Evolutionary conservation across 2,113 vertebrate genomes (phyloP), one percentile per base, ranked within the genome.

Genomic region (Epinephelus lanceolatus): DNA sequence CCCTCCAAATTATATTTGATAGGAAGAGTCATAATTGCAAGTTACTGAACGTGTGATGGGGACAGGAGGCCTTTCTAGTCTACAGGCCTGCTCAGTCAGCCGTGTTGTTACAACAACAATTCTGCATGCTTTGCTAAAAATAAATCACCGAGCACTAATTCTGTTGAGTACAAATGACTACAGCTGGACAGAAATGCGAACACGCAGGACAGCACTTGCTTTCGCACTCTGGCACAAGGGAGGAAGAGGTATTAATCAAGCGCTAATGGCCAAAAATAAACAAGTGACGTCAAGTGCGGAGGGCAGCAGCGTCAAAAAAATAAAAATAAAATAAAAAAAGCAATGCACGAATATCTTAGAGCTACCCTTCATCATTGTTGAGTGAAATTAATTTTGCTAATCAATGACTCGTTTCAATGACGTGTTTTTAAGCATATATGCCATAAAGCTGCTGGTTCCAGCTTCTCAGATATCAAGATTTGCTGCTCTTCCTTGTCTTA

Each of bases 121-220:
- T 23, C 78, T 59, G 71, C 79, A 56, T 71, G 23, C 76, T 83
- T 74, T 4, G 66, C 75, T 83, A 71, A 82, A 84, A 91, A 88
- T 86, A 90, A 61, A 69, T 72, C 45, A 68, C 63, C 9, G 66
- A 72, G 42, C 25, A 33, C 45, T n/a, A n/a, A 84, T 80, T 83
- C 69, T 73, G 73, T 79, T 45, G 6, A 52, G 56, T 70, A 40
- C 56, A 60, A 79, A 65, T 33, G 40, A 52, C 60, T 27, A 71
- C 61, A 76, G 71, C 63, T 4, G 45, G 47, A 72, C 63, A 74
- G 62, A 68, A 69, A 56, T 5, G 42, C 49, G 85, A 71, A 83
- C 59, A 62, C 37, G 40, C 45, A 47, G 84, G 45, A 17, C 55
- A 15, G 53, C 13, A n/a, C 21, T 78, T 63, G 62, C 66, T 82